A percentile compares a stretch with the other conserved stretches of the same genome.
phyloP scores from a whole-genome alignment of 30 jellyfish, hydroid and myxozoan species.

The Aurelia sp. region DNA sequence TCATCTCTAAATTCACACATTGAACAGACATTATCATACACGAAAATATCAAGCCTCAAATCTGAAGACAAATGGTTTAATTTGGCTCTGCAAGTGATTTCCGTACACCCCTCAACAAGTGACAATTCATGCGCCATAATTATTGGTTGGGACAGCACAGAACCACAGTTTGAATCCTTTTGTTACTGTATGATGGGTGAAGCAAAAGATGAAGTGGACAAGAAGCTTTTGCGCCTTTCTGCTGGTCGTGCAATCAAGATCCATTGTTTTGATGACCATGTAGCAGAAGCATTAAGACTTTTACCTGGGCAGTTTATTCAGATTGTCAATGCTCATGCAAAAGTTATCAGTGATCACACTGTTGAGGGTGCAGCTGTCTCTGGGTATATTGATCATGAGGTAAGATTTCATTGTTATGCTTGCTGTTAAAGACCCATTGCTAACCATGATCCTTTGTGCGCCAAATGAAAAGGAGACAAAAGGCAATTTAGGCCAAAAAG shows the following conservation, averaged over 20 bases:
- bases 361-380: not conserved
- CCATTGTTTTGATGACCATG: constrained; percentile 18
- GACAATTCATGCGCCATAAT: not conserved
- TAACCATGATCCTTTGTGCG: too few species aligned
- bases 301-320: not conserved
- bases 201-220: not conserved
- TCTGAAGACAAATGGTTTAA: constrained; percentile 13
- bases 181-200: not conserved
- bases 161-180: not conserved
- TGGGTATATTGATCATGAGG: not conserved
- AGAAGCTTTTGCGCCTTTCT: not conserved
- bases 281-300: constrained; percentile 10
- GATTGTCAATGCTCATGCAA: constrained; percentile 4
- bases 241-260: constrained; percentile 5
- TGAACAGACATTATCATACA: not conserved
- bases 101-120: not conserved
- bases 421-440: not conserved
- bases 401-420: not conserved
- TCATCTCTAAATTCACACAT: not conserved
- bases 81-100: constrained; percentile 8
- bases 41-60: constrained; percentile 1
- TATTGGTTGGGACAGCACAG: constrained; percentile 15
- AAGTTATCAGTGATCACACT: not conserved
- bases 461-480: too few species aligned
- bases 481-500: too few species aligned